phyloP scores from a whole-genome alignment of 1,140 invertebrate genomes.

The Ephestia elutella region DNA sequence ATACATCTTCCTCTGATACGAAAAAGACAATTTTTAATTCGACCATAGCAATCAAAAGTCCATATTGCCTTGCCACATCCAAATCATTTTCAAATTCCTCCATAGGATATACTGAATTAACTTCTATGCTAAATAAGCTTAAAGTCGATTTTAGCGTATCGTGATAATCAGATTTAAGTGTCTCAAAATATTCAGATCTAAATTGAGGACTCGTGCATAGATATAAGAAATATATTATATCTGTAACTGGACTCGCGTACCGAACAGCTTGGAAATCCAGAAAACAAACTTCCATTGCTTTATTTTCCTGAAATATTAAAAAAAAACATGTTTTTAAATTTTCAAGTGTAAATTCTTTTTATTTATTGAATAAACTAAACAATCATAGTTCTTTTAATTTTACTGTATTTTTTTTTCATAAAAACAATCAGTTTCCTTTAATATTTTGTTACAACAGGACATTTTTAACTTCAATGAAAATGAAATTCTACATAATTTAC shows the following conservation, averaged over 20 bases:
- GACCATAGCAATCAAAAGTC: conserved; percentile 44
- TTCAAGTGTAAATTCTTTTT: too few species aligned
- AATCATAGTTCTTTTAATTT: too few species aligned
- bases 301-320: conserved; percentile 40
- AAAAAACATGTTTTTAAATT: too few species aligned
- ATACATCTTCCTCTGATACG: conserved; percentile 32
- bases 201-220: conserved; percentile 54
- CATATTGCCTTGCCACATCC: conserved; percentile 37
- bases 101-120: conserved; percentile 33
- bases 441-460: too few species aligned
- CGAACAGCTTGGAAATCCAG: conserved; percentile 61
- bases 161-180: conserved; percentile 40
- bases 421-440: too few species aligned
- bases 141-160: conserved; percentile 42
- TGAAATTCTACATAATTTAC: too few species aligned
- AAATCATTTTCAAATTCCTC: conserved; percentile 42
- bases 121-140: conserved; percentile 37
- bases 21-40: conserved; percentile 48
- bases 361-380: too few species aligned
- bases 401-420: too few species aligned
- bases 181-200: conserved; percentile 43
- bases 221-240: conserved; percentile 53
- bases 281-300: conserved; percentile 41
- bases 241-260: conserved; percentile 45
- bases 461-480: too few species aligned